Percentiles rank a stretch among this genome's conserved stretches.
Conservation (phyloP, 1,140 invertebrate species). For the Theocolax elegans region DNA sequence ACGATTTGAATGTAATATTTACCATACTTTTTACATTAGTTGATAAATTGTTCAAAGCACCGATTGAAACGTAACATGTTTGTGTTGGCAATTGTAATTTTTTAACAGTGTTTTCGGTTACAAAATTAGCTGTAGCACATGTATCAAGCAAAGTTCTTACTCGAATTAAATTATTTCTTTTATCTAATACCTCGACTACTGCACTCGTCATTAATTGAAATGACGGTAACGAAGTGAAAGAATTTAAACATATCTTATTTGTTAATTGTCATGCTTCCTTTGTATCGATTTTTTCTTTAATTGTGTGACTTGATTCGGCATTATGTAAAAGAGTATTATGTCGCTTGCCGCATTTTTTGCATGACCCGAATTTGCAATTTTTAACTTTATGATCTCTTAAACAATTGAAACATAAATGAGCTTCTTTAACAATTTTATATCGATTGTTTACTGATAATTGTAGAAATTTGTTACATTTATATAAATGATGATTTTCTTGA, state of each 20-base stretch:
- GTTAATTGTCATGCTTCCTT: background rate
- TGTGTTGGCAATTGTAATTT: background rate
- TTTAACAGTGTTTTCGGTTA: background rate
- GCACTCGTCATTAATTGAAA: conserved; percentile 27
- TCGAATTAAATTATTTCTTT: background rate
- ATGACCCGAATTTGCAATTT: conserved; percentile 1
- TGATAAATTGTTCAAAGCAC: background rate
- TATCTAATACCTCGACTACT: background rate
- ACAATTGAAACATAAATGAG: conserved; percentile 22
- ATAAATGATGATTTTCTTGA: too few relatives aligned
- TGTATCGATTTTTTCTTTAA: background rate
- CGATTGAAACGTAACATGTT: background rate
- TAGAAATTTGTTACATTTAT: too few relatives aligned
- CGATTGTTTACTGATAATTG: too few relatives aligned
- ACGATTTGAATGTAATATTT: too few relatives aligned
- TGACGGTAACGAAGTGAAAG: background rate
- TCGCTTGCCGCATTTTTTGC: too few relatives aligned
- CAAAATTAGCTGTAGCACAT: conserved; percentile 19
- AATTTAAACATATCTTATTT: background rate
- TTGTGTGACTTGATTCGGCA: background rate
- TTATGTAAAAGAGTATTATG: background rate
- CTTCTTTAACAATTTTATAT: conserved; percentile 6
- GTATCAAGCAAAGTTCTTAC: background rate
- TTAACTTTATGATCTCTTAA: background rate
- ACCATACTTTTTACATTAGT: conserved; percentile 9